Conservation (phyloP, 2,888 invertebrate genomes). For the Nymphalis c-album region DNA sequence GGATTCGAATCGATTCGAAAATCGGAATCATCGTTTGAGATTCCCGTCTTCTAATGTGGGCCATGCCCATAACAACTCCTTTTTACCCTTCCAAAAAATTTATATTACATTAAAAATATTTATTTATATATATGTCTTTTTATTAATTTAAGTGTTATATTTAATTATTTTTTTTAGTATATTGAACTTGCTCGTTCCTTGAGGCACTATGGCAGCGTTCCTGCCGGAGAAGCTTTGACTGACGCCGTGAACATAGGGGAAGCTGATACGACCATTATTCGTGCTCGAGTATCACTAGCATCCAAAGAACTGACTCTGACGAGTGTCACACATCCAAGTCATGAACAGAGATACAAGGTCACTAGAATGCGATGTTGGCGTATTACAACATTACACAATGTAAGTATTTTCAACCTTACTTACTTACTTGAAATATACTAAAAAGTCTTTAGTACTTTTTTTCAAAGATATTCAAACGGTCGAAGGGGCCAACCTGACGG, state of each 20-base stretch:
- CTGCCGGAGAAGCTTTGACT: constrained; percentile 72
- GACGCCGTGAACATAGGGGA: constrained; percentile 58
- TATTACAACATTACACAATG: constrained; percentile 91
- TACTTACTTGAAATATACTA: background rate
- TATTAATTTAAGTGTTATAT: constrained; percentile 1
- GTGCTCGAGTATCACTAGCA: constrained; percentile 88
- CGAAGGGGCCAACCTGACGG: too few relatives aligned
- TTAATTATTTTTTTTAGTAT: constrained; percentile 82
- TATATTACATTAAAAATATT: too few relatives aligned
- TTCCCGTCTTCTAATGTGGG: too few relatives aligned
- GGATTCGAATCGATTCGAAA: too few relatives aligned
- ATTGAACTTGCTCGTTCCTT: constrained; percentile 91
- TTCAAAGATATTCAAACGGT: too few relatives aligned
- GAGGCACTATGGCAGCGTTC: constrained; percentile 93
- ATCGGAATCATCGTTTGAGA: too few relatives aligned
- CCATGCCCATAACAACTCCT: too few relatives aligned
- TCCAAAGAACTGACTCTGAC: constrained; percentile 91
- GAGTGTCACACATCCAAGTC: constrained; percentile 82
- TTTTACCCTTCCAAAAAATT: too few relatives aligned
- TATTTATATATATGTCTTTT: background rate
- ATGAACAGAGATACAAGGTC: constrained; percentile 94
- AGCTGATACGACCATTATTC: constrained; percentile 48
- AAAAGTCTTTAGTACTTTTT: too few relatives aligned
- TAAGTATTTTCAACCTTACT: constrained; percentile 59
- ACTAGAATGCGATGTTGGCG: constrained; percentile 99